phyloP scores from a whole-genome alignment of 1,140 invertebrate genomes.

The Heliconius hewitsoni region DNA sequence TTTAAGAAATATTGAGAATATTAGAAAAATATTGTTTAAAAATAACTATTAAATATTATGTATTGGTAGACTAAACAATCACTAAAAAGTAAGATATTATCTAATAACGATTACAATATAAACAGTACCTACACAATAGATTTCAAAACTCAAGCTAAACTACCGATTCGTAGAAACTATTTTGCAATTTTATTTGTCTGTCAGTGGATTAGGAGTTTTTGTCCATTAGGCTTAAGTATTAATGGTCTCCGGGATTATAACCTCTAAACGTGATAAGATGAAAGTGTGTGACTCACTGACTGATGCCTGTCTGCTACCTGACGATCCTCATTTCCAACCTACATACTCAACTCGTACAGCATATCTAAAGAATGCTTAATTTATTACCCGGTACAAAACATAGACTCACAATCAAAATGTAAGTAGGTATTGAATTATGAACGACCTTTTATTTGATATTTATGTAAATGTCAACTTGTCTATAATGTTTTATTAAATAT shows the following conservation, averaged over 20 bases:
- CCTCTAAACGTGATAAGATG: constrained; percentile 60
- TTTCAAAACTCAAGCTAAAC: constrained; percentile 12
- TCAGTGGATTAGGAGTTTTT: constrained; percentile 70
- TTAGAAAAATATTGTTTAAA: neutral
- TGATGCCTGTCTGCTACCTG: constrained; percentile 67
- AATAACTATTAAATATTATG: too few species aligned
- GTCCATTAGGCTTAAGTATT: constrained; percentile 78
- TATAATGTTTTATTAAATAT: neutral
- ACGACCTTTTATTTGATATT: constrained; percentile 24
- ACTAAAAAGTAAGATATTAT: neutral
- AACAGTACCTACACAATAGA: constrained; percentile 1
- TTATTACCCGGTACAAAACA: constrained; percentile 34
- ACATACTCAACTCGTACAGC: constrained; percentile 33
- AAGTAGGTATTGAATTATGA: constrained; percentile 15
- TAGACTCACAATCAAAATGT: constrained; percentile 16
- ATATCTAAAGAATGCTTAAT: constrained; percentile 35
- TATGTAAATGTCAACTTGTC: neutral
- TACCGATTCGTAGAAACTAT: constrained; percentile 25
- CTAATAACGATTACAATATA: neutral
- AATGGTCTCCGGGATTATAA: constrained; percentile 75
- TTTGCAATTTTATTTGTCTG: constrained; percentile 44
- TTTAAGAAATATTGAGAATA: neutral
- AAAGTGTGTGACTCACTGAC: constrained; percentile 65
- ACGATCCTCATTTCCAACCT: constrained; percentile 47
- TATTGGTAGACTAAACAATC: neutral